Evolutionary conservation across 2,888 invertebrate species (phyloP).

Genomic region (Anaspis maculata): DNA sequence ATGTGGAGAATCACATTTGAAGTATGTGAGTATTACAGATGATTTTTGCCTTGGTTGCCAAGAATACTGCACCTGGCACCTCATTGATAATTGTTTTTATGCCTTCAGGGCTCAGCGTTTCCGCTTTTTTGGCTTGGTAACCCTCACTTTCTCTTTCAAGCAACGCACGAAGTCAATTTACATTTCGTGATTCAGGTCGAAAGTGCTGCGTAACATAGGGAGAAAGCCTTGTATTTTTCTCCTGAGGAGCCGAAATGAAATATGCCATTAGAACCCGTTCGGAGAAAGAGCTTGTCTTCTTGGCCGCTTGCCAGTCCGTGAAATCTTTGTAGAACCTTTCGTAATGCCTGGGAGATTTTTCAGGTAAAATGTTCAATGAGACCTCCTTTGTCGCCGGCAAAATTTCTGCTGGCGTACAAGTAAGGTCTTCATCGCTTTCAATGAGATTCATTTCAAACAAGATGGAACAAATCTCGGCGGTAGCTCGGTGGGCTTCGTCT

Average conservation of each 20-base stretch:
- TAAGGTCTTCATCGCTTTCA: too few relatives aligned
- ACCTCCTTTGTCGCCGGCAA: neutral
- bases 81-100: conserved; percentile 20
- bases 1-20: neutral
- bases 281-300: conserved; percentile 5
- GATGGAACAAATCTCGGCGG: too few relatives aligned
- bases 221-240: conserved; percentile 9
- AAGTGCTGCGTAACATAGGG: conserved; percentile 8
- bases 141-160: conserved; percentile 21
- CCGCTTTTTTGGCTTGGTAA: conserved; percentile 22
- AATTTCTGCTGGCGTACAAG: too few relatives aligned
- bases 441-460: too few relatives aligned
- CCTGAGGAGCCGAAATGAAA: conserved; percentile 7
- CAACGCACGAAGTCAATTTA: conserved; percentile 12
- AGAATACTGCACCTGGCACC: conserved; percentile 21
- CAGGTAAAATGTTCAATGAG: neutral
- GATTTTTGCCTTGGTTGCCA: conserved; percentile 21
- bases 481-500: too few relatives aligned
- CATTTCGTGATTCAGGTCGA: conserved; percentile 6
- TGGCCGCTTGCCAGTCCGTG: conserved; percentile 7
- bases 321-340: conserved; percentile 7
- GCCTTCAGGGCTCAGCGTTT: conserved; percentile 19
- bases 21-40: too few relatives aligned
- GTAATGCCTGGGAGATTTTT: conserved; percentile 6
- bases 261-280: conserved; percentile 9